A percentile compares a stretch with the other conserved stretches of the same genome.
Conservation (phyloP, 1,140 invertebrate genomes). For the Drosophila sp. region DNA sequence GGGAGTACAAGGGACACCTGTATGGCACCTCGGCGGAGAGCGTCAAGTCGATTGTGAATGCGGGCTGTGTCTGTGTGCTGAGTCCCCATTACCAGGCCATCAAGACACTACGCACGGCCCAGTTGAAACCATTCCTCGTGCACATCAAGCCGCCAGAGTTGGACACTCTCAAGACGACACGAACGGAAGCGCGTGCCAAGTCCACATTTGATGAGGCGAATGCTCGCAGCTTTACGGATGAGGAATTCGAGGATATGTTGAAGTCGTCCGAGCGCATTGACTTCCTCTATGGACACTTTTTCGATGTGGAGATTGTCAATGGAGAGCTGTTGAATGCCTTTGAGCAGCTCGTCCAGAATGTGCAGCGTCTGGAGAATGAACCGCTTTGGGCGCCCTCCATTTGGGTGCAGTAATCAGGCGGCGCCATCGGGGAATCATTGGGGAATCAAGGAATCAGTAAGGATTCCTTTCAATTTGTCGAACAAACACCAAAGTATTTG, state of each 20-base stretch:
- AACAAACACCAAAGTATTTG: constrained; percentile 78
- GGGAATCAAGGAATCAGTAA: too few species aligned
- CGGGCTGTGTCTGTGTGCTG: constrained; percentile 94
- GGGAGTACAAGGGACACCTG: constrained; percentile 98
- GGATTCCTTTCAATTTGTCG: constrained; percentile 43
- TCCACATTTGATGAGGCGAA: constrained; percentile 96
- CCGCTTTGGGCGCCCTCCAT: constrained; percentile 98
- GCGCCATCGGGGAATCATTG: too few species aligned
- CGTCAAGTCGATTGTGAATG: constrained; percentile 94
- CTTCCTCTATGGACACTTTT: constrained; percentile 96
- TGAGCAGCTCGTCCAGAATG: constrained; percentile 92
- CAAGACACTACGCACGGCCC: constrained; percentile 94
- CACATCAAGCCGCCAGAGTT: constrained; percentile 96
- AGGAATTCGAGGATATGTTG: constrained; percentile 96
- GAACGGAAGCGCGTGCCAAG: constrained; percentile 91
- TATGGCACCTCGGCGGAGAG: constrained; percentile 97
- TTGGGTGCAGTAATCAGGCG: constrained; percentile 96
- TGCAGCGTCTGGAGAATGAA: constrained; percentile 95
- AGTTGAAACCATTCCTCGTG: constrained; percentile 97
- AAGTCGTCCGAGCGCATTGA: constrained; percentile 95
- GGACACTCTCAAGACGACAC: constrained; percentile 92
- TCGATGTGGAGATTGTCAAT: constrained; percentile 97
- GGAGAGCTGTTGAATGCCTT: constrained; percentile 94
- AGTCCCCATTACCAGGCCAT: constrained; percentile 98
- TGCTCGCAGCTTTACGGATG: constrained; percentile 95